Evolutionary conservation across 2,113 vertebrate species (phyloP).

Genomic region (Cyanistes caeruleus): DNA sequence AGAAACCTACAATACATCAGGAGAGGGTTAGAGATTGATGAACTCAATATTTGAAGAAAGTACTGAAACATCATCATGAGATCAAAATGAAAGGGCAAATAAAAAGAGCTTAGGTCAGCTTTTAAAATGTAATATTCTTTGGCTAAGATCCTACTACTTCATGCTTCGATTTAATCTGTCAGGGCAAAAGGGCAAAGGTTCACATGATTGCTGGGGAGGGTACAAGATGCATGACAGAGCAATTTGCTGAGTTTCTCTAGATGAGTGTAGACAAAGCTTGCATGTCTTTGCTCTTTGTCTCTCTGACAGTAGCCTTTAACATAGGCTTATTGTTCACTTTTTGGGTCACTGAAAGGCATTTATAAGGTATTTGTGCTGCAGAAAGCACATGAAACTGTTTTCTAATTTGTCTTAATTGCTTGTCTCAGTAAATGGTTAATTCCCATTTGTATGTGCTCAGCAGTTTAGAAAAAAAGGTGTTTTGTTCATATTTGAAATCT

Average conservation of each 20-base stretch:
- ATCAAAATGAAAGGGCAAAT: constrained; percentile 66
- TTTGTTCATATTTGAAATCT: constrained; percentile 76
- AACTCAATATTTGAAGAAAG: constrained; percentile 35
- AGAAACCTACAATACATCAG: background rate
- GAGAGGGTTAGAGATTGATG: constrained; percentile 19
- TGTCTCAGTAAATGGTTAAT: constrained; percentile 79
- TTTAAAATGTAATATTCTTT: constrained; percentile 64
- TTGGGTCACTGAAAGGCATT: constrained; percentile 82
- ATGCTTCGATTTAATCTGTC: constrained; percentile 75
- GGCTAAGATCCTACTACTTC: constrained; percentile 60
- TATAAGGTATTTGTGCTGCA: constrained; percentile 71
- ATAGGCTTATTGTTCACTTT: constrained; percentile 80
- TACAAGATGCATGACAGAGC: constrained; percentile 86
- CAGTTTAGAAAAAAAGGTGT: constrained; percentile 73
- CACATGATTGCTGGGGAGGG: constrained; percentile 76
- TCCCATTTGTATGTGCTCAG: constrained; percentile 70
- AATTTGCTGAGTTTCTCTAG: constrained; percentile 86
- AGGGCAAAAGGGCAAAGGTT: constrained; percentile 77
- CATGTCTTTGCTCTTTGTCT: constrained; percentile 67
- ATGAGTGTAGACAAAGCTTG: constrained; percentile 81
- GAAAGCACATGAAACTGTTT: constrained; percentile 75
- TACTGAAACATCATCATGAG: constrained; percentile 45
- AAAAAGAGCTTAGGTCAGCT: constrained; percentile 50
- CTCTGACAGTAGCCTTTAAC: constrained; percentile 81
- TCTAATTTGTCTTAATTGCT: constrained; percentile 90